A percentile compares a stretch with the other conserved stretches of the same genome.
These are phyloP conservation scores for Cataglyphis albicans DNA, from an alignment of 2,888 invertebrate species.

Conservation along the genomic window DNA sequence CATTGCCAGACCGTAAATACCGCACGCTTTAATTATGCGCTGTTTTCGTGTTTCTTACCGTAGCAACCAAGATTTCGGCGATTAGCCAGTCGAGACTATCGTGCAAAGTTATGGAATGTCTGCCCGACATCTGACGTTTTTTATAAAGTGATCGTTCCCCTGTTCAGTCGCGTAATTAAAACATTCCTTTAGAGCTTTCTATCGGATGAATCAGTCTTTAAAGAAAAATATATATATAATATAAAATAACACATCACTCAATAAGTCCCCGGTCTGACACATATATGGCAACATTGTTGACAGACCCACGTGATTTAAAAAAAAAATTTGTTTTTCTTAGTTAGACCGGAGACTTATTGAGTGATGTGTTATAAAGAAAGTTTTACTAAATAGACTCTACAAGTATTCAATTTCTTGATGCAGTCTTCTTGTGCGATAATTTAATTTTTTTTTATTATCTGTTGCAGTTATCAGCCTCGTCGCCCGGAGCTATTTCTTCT, in stretches of 20 bases:
- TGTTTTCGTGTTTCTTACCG: conserved; percentile 26
- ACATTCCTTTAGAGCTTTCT: conserved; percentile 33
- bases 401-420: neutral
- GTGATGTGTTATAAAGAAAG: neutral
- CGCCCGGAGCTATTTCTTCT: conserved; percentile 82
- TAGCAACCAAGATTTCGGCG: conserved; percentile 38
- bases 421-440: neutral
- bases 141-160: conserved; percentile 40
- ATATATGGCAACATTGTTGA: no score
- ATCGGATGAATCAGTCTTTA: neutral
- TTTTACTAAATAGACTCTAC: neutral
- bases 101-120: conserved; percentile 21
- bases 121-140: conserved; percentile 45
- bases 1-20: conserved; percentile 63
- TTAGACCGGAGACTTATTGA: no score
- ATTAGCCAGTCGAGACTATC: conserved; percentile 32
- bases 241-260: no score
- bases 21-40: conserved; percentile 55
- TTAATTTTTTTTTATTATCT: conserved; percentile 5
- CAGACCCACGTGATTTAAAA: no score
- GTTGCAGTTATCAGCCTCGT: conserved; percentile 81
- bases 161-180: conserved; percentile 57
- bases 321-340: no score
- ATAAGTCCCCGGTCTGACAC: no score
- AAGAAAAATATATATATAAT: neutral